Base-by-base conservation (phyloP, 1,140 invertebrate genomes). In the Bombus ignitus region DNA sequence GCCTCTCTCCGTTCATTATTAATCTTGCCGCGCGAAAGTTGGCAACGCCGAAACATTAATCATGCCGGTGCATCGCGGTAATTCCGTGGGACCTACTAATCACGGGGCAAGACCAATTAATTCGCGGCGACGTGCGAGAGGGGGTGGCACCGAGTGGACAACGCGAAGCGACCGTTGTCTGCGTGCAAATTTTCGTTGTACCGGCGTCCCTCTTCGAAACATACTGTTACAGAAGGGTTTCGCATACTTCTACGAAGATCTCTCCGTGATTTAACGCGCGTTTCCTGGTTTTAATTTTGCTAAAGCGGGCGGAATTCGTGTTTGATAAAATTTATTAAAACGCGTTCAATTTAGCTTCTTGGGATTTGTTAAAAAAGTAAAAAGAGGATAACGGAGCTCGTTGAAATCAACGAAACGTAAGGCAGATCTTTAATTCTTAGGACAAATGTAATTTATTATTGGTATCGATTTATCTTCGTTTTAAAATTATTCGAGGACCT, bases 1-100 rank as follows among this genome's bases (percentile, higher is more conserved):
- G 32, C 32, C 37, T 81, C 47, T 79, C 39, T 74, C 73, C 70
- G 39, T 83, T 39, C 88, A 90, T 91, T 93, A 93, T 93, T 94
- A 94, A 93, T 94, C 93, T 93, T 90, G 82, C 75, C 86, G 90
- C 75, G 92, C 85, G 89, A 93, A 93, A 94, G 92, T 94, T 94
- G 90, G 92, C 89, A 92, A 88, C 91, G 87, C 89, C 77, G 76
- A 83, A 90, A 90, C 91, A 94, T 94, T 94, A 94, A 94, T 94
- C 93, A 93, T 86, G 83, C 82, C 83, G 77, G 87, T 88, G 91
- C 88, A 92, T 93, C 90, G 90, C 83, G 90, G 92, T 94, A 93
- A 92, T 94, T 93, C 89, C 89, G 88, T 85, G 81, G 87, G 89
- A 91, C 90, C 89, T 89, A 92, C 92, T 93, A 93, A 93, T 93